Base-by-base conservation (phyloP, 2,888 invertebrate species). In the Ophioninae sp. region DNA sequence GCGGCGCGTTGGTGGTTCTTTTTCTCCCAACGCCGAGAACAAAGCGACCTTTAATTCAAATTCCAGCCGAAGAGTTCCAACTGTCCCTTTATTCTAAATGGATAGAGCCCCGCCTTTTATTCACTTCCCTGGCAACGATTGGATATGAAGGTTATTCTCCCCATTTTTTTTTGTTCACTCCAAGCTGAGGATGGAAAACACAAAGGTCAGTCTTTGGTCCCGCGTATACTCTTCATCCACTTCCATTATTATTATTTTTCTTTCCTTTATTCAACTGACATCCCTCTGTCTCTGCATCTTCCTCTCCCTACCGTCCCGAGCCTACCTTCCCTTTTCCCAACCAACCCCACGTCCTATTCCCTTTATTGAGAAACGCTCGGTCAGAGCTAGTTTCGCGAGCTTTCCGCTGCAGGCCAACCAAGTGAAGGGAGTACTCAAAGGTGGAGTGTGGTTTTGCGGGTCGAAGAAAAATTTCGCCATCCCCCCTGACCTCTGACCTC, bases 1-100 rank as follows among this genome's bases (percentile, higher is more conserved):
- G 79, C 44, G 56, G 50, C 59, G 44, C 56, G 41, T 30, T 30
- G 61, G 41, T 30, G 10, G 56, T 73, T 72, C 61, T 57, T 81
- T 72, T 81, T 67, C 81, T 75, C 61, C 64, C 69, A 59, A 64
- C 62, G 17, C 64, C 50, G 73, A 72, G 83, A 74, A 83, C 83
- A 83, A 83, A 81, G 81, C 39, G 74, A 75, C 77, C 81, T 83
- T 83, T 83, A 83, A 83, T 84, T 82, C 80, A 84, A 83, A 84
- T 82, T 80, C 74, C 85, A 65, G 67, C 79, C 67, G 72, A 85
- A 79, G 84, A 81, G 76, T 80, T 70, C 70, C 65, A 50, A 50
- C 44, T 72, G 17, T 6, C 64, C 75, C 41, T 37, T 81, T 23
- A 64, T 70, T 80, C 75, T 70, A 50, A 68, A 68, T 56, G 57